Conservation (phyloP, 37 sponge, comb jelly and placozoan genomes). For the Agelas oroides region DNA sequence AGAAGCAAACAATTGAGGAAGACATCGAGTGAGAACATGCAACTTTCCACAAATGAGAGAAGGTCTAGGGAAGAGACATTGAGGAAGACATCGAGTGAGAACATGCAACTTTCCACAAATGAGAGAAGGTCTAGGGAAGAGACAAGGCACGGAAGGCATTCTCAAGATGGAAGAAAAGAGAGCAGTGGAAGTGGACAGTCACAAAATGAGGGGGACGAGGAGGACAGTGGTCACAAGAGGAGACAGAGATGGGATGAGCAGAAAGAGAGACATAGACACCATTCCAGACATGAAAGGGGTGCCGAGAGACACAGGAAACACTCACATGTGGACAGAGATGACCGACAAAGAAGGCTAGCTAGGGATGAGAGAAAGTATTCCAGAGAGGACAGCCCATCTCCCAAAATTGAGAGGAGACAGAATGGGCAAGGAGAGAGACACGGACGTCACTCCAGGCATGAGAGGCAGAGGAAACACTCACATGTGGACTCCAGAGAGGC, state of each 20-base stretch:
- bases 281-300: background rate
- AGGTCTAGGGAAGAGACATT: no score
- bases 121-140: background rate
- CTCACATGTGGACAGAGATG: background rate
- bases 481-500: background rate
- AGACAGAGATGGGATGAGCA: conserved; percentile 5
- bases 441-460: background rate
- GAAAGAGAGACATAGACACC: background rate
- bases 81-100: no score
- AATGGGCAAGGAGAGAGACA: no score
- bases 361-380: background rate
- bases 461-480: background rate
- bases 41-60: no score
- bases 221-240: no score
- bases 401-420: background rate
- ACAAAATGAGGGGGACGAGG: background rate
- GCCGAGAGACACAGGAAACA: background rate
- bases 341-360: background rate
- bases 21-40: no score
- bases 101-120: no score
- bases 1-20: no score
- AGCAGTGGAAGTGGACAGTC: background rate
- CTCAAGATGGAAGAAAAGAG: background rate
- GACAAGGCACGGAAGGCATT: background rate
- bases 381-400: background rate